A percentile compares a stretch with the other conserved stretches of the same genome.
These are phyloP conservation scores for Lipotes vexillifer DNA, from an alignment of 2,113 vertebrate genomes.

Conservation along the genomic window DNA sequence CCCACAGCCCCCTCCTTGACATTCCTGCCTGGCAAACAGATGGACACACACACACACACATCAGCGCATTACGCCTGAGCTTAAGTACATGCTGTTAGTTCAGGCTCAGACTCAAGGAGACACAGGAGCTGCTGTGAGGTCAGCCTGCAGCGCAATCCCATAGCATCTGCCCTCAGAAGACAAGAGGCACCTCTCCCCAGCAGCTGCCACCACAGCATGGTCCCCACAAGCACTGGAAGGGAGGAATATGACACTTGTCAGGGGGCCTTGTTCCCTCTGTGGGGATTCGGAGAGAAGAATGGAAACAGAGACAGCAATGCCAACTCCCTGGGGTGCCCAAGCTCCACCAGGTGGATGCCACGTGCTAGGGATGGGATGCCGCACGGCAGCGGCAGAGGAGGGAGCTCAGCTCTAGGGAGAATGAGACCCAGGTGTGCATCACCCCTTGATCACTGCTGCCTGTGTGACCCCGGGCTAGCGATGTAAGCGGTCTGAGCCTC, in stretches of 20 bases:
- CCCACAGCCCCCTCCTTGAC: not conserved
- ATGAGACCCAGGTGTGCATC: not conserved
- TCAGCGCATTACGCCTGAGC: not conserved
- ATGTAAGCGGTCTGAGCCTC: not conserved
- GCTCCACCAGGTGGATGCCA: not conserved
- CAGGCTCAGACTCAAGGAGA: not conserved
- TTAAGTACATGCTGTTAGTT: not conserved
- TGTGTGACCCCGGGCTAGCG: not conserved
- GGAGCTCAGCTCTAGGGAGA: not conserved
- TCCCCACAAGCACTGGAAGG: not conserved
- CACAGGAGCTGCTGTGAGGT: fast-evolving
- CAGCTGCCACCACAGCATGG: not conserved
- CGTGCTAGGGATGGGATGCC: fast-evolving
- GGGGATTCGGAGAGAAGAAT: not conserved
- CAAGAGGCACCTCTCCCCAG: not conserved
- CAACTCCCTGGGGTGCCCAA: not conserved
- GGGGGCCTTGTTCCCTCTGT: not conserved
- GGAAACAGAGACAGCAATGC: not conserved
- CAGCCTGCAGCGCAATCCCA: fast-evolving
- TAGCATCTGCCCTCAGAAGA: not conserved
- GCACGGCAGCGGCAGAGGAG: not conserved
- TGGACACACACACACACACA: not conserved
- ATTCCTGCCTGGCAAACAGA: not conserved
- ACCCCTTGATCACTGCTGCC: not conserved
- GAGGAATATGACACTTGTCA: not conserved